Conservation (phyloP, 2,797 vertebrate genomes). For the Sebastes kiyomatsui region DNA sequence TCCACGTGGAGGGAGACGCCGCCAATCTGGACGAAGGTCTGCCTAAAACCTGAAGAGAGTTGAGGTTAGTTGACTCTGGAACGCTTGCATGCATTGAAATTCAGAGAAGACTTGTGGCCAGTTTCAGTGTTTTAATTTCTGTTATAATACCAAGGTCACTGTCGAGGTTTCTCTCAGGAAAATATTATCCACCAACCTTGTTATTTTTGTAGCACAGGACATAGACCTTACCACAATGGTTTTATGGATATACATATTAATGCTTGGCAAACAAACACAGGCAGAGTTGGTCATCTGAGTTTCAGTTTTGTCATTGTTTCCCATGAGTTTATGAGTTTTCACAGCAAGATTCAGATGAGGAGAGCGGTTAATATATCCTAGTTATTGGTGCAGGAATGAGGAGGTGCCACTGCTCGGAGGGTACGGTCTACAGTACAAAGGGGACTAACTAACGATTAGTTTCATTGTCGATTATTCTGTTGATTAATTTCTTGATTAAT, state of each 20-base stretch:
- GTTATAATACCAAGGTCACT: conserved; percentile 19
- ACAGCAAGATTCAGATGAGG: conserved; percentile 37
- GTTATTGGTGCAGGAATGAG: conserved; percentile 37
- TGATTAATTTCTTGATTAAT: no score
- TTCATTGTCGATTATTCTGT: no score
- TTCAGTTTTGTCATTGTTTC: conserved; percentile 7
- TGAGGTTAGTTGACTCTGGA: conserved; percentile 29
- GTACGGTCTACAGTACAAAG: background rate
- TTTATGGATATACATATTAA: background rate
- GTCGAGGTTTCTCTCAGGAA: conserved; percentile 6
- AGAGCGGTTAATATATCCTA: conserved; percentile 44
- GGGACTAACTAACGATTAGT: no score
- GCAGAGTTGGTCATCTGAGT: background rate
- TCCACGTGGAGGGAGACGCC: conserved; percentile 32
- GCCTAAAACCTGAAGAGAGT: conserved; percentile 15
- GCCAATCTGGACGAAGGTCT: conserved; percentile 44
- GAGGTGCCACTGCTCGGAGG: conserved; percentile 19
- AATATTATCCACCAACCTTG: background rate
- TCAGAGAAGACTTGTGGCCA: background rate
- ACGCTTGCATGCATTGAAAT: background rate
- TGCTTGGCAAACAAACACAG: conserved; percentile 8
- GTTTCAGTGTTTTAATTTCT: conserved; percentile 10
- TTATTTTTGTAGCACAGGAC: conserved; percentile 2
- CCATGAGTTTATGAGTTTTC: conserved; percentile 57
- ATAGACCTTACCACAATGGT: background rate